These are phyloP conservation scores for Gandaritis pyraliata DNA, from an alignment of 2,888 invertebrate species.

Conservation along the genomic window DNA sequence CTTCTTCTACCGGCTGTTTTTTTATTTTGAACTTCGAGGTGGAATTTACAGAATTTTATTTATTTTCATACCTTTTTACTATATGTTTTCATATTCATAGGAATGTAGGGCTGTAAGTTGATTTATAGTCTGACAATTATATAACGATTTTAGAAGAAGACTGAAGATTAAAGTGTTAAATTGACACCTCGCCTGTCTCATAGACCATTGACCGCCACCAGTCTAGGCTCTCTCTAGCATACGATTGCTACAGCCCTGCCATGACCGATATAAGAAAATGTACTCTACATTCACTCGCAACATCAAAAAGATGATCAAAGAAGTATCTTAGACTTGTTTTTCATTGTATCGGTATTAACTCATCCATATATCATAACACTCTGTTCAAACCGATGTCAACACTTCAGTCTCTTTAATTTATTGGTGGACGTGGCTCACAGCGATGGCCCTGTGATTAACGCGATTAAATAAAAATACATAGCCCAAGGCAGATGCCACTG, in stretches of 20 bases:
- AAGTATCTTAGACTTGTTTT: background rate
- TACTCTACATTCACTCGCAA: constrained; percentile 20
- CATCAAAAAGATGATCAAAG: constrained; percentile 12
- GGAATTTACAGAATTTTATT: too few relatives aligned
- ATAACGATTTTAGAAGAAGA: background rate
- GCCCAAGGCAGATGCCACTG: constrained; percentile 70
- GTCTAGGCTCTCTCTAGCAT: constrained; percentile 38
- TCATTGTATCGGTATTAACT: constrained; percentile 2
- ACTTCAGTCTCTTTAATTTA: constrained; percentile 53
- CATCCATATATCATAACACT: constrained; percentile 49
- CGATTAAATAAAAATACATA: constrained; percentile 72
- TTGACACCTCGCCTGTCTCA: constrained; percentile 65
- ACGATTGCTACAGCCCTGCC: constrained; percentile 19
- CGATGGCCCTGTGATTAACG: constrained; percentile 61
- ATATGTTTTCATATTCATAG: too few relatives aligned
- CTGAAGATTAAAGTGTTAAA: constrained; percentile 61
- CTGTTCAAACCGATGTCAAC: constrained; percentile 49
- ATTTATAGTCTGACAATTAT: too few relatives aligned
- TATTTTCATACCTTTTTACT: too few relatives aligned
- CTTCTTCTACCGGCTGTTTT: background rate
- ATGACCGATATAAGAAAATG: constrained; percentile 25
- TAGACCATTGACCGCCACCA: constrained; percentile 50
- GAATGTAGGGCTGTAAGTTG: too few relatives aligned
- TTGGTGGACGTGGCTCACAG: constrained; percentile 53
- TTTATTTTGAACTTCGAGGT: too few relatives aligned